phyloP scores from a whole-genome alignment of 2,797 vertebrate species.

The Miichthys miiuy region DNA sequence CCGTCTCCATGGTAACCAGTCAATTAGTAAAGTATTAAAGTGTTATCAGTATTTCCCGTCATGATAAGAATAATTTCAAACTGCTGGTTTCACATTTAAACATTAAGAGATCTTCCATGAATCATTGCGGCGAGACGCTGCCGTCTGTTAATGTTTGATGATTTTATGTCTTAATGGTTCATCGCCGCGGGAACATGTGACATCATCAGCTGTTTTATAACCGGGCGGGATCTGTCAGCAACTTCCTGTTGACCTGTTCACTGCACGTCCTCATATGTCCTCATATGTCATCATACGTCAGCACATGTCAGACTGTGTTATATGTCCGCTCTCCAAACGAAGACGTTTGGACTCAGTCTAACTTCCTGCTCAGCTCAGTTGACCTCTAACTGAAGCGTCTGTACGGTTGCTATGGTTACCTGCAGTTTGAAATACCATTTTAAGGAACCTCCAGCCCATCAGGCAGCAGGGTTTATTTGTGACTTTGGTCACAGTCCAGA shows the following conservation, averaged over 20 bases:
- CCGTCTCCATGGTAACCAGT: background rate
- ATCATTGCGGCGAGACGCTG: background rate
- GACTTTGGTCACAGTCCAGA: no score
- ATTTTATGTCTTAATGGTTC: conserved; percentile 40
- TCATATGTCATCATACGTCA: background rate
- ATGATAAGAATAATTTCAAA: background rate
- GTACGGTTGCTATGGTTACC: conserved; percentile 15
- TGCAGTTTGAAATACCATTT: no score
- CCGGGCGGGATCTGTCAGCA: background rate
- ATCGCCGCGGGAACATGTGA: conserved; percentile 18
- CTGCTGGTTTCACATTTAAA: background rate
- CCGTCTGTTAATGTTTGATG: conserved; percentile 66
- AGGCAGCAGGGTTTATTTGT: background rate
- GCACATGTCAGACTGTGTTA: background rate
- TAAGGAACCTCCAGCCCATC: background rate
- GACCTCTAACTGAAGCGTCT: background rate
- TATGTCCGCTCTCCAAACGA: background rate
- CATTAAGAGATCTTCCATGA: conserved; percentile 14
- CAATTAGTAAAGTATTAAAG: background rate
- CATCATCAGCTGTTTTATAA: conserved; percentile 13
- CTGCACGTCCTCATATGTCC: background rate
- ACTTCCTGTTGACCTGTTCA: conserved; percentile 17
- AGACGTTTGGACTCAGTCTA: background rate
- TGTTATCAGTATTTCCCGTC: background rate
- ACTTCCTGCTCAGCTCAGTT: background rate